Conservation (phyloP, 2,888 invertebrate species). For the Callyntrura sp. region DNA sequence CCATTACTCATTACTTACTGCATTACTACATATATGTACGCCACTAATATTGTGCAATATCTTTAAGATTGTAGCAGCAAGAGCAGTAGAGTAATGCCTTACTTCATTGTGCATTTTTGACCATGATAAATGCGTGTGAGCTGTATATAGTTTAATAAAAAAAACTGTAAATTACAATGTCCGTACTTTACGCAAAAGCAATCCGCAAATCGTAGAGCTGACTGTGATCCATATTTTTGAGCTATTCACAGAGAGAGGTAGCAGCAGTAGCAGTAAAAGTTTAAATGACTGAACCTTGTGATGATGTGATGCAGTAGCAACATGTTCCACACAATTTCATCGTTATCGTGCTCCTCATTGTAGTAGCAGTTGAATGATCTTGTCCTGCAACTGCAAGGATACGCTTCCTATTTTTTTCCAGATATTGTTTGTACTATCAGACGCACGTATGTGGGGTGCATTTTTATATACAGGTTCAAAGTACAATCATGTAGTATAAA, state of each 20-base stretch:
- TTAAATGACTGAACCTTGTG: constrained; percentile 24
- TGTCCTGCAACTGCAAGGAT: constrained; percentile 1
- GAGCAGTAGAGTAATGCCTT: too few relatives aligned
- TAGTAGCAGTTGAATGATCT: constrained; percentile 49
- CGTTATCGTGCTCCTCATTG: neutral
- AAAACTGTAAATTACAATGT: constrained; percentile 55
- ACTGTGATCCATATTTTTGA: constrained; percentile 26
- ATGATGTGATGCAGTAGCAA: constrained; percentile 29
- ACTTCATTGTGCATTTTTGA: neutral
- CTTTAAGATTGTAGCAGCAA: neutral
- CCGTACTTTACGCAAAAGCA: constrained; percentile 37
- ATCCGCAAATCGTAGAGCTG: constrained; percentile 13
- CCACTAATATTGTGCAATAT: constrained; percentile 42
- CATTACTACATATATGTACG: neutral
- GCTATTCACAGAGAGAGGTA: constrained; percentile 4
- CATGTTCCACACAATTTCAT: constrained; percentile 36
- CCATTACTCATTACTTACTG: neutral
- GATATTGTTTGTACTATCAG: neutral
- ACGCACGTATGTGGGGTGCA: neutral
- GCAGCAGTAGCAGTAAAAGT: neutral
- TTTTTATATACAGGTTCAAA: constrained; percentile 30
- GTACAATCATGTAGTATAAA: constrained; percentile 14
- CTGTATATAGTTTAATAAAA: constrained; percentile 17
- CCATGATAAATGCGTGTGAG: neutral
- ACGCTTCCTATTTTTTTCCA: constrained; percentile 22